A percentile compares a stretch with the other conserved stretches of the same genome.
These are phyloP conservation scores for Psilopsiagon aurifrons DNA, from an alignment of 2,113 vertebrate genomes.

Conservation along the genomic window DNA sequence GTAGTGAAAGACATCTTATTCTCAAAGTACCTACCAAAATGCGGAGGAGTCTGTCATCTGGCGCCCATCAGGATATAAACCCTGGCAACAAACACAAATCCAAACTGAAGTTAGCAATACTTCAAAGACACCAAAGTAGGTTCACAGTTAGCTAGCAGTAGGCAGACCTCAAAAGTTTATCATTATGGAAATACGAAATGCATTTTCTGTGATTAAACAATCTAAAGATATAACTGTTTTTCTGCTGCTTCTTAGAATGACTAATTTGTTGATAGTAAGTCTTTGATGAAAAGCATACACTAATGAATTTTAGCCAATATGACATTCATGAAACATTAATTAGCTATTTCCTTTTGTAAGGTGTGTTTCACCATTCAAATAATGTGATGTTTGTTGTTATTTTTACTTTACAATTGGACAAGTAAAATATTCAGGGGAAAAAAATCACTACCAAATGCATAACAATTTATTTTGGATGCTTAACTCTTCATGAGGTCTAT, in stretches of 20 bases:
- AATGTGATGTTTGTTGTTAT: neutral
- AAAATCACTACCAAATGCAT: neutral
- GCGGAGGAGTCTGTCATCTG: slow-evolving; percentile 53
- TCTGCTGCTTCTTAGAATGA: neutral
- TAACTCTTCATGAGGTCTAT: neutral
- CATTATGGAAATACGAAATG: neutral
- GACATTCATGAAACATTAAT: neutral
- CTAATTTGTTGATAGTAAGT: neutral
- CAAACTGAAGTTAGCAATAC: slow-evolving; percentile 10
- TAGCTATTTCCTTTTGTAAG: neutral
- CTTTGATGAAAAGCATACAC: neutral
- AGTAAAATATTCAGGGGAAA: neutral
- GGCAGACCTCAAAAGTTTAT: slow-evolving; percentile 1
- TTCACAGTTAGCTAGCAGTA: neutral
- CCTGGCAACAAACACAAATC: slow-evolving; percentile 32
- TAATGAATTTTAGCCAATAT: neutral
- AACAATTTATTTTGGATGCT: neutral
- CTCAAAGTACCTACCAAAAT: slow-evolving; percentile 21
- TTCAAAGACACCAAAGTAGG: slow-evolving; percentile 50
- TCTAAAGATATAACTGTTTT: neutral
- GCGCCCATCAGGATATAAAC: slow-evolving; percentile 32
- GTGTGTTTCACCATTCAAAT: neutral
- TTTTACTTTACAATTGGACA: neutral
- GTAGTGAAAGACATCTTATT: slow-evolving; percentile 35
- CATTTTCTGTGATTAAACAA: neutral